Conservation (phyloP, 2,113 vertebrate genomes). For the Leuciscus idus region DNA sequence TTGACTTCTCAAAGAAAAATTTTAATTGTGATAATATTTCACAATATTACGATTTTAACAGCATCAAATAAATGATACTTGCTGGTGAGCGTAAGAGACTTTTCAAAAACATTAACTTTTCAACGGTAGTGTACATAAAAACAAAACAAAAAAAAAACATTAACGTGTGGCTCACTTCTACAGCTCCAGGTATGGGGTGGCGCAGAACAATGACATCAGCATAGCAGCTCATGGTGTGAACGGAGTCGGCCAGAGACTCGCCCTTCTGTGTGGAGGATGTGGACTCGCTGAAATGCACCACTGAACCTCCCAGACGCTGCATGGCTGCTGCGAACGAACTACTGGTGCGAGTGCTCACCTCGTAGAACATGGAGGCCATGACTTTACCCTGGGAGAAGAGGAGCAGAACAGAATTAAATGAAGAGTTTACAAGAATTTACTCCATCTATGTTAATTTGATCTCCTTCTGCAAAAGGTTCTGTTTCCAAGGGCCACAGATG, state of each 20-base stretch:
- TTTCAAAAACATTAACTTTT: too few species aligned
- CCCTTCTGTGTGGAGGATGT: conserved; percentile 95
- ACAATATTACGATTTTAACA: too few species aligned
- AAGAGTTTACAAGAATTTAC: neutral
- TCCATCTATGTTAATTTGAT: neutral
- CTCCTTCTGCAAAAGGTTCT: neutral
- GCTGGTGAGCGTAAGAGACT: too few species aligned
- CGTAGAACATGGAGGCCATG: conserved; percentile 98
- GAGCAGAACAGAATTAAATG: neutral
- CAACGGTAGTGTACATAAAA: too few species aligned
- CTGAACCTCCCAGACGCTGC: conserved; percentile 90
- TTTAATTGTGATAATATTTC: too few species aligned
- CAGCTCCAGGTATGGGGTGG: conserved; percentile 88
- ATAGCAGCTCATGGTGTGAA: conserved; percentile 97
- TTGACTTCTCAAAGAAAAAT: neutral
- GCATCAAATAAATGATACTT: too few species aligned
- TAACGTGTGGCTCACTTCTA: conserved; percentile 80
- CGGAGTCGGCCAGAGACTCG: conserved; percentile 90
- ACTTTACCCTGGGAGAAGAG: conserved; percentile 84
- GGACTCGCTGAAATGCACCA: conserved; percentile 89
- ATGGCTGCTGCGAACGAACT: conserved; percentile 93
- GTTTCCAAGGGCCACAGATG: conserved; percentile 10
- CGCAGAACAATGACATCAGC: conserved; percentile 90
- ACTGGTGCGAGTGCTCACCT: conserved; percentile 94
- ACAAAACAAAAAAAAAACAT: neutral